Evolutionary conservation across 1,140 invertebrate genomes (phyloP).

Genomic region (Rhynchophorus ferrugineus): DNA sequence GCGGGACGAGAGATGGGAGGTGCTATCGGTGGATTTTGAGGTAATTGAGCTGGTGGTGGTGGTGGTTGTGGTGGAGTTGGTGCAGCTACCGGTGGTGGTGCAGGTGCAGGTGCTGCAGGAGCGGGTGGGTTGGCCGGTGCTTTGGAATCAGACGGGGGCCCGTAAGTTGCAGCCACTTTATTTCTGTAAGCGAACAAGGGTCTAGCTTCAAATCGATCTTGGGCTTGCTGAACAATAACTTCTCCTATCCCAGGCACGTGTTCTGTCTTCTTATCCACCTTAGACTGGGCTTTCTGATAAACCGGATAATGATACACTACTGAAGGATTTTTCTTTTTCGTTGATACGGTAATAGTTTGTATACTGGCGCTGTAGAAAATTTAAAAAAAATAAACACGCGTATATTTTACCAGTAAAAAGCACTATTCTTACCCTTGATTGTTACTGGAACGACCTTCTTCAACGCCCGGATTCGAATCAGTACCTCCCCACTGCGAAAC

Average conservation of each 20-base stretch:
- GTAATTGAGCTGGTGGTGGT: conserved; percentile 6
- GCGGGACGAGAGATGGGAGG: neutral
- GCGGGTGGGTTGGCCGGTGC: neutral
- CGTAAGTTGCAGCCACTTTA: conserved; percentile 15
- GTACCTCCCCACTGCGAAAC: conserved; percentile 34
- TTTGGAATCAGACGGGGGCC: conserved; percentile 8
- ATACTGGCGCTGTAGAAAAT: neutral
- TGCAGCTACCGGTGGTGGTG: too few relatives aligned
- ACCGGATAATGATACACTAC: conserved; percentile 25
- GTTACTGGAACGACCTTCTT: too few relatives aligned
- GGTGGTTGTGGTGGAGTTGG: neutral
- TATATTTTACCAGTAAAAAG: too few relatives aligned
- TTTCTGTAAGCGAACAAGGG: conserved; percentile 32
- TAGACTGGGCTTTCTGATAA: conserved; percentile 20
- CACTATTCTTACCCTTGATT: too few relatives aligned
- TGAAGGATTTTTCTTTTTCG: conserved; percentile 18
- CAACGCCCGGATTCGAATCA: conserved; percentile 5
- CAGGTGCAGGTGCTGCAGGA: neutral
- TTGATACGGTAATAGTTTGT: conserved; percentile 22
- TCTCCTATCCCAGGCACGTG: conserved; percentile 33
- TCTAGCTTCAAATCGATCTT: conserved; percentile 34
- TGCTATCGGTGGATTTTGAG: neutral
- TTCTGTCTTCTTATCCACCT: conserved; percentile 24
- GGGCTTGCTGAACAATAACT: conserved; percentile 26
- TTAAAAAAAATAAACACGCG: conserved; percentile 3